Percentiles rank a stretch among this genome's conserved stretches.
Conservation (phyloP, 2,797 vertebrate genomes). For the Periparus ater region DNA sequence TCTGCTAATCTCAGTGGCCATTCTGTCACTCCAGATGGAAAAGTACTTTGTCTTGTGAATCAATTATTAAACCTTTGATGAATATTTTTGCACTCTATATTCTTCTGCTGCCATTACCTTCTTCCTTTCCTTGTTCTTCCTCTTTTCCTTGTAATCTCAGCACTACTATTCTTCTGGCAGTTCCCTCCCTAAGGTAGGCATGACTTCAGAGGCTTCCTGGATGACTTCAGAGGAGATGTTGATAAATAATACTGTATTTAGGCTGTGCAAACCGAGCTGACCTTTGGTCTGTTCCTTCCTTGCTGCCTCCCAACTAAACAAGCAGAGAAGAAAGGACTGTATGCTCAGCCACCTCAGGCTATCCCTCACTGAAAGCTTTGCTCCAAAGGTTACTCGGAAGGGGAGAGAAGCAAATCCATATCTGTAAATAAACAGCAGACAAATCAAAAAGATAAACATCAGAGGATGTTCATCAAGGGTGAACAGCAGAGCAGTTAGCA, state of each 20-base stretch:
- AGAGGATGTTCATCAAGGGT: background rate
- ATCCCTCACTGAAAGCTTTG: background rate
- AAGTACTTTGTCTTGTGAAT: background rate
- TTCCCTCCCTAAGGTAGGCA: background rate
- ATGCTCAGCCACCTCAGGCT: background rate
- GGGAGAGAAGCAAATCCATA: conserved; percentile 14
- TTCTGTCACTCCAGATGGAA: background rate
- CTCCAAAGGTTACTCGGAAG: background rate
- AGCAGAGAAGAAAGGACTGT: background rate
- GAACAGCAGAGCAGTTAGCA: background rate
- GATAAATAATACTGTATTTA: background rate
- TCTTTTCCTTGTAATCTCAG: background rate
- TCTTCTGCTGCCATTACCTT: background rate
- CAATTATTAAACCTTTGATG: background rate
- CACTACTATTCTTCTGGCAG: background rate
- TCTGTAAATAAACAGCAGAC: conserved; percentile 28
- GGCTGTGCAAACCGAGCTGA: background rate
- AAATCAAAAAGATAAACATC: background rate
- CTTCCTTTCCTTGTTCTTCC: background rate
- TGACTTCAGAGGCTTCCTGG: background rate
- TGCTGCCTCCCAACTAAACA: background rate
- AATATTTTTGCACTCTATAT: background rate
- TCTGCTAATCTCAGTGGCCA: background rate
- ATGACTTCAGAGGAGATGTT: background rate
- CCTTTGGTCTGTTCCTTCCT: background rate